Evolutionary conservation across 2,888 invertebrate species (phyloP).

Genomic region (Cactoblastis cactorum): DNA sequence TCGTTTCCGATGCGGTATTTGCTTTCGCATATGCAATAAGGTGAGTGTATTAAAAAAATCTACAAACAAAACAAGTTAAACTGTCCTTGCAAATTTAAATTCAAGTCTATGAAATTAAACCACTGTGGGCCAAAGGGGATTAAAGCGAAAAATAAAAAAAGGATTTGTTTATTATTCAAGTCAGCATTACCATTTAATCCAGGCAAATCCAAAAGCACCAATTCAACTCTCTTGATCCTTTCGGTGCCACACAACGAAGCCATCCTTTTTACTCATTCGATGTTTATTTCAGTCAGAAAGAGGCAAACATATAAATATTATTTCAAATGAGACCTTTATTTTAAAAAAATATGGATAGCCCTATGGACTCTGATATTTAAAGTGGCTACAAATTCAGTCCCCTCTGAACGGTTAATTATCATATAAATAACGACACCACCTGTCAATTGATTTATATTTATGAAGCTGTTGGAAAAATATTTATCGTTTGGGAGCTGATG

Average conservation of each 20-base stretch:
- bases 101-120: not conserved
- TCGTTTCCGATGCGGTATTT: constrained; percentile 97
- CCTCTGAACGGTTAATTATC: not conserved
- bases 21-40: constrained; percentile 94
- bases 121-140: not conserved
- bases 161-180: constrained; percentile 6
- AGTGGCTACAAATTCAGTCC: not conserved
- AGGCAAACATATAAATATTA: not conserved
- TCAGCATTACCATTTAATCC: constrained; percentile 11
- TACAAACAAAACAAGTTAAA: not conserved
- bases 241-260: not conserved
- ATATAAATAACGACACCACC: not conserved
- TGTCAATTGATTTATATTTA: constrained; percentile 5
- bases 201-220: not conserved
- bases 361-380: constrained; percentile 2
- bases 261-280: not conserved
- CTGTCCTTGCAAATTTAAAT: not conserved
- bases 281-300: not conserved
- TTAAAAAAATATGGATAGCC: not conserved
- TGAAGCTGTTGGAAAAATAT: not conserved
- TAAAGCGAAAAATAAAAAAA: not conserved
- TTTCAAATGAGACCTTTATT: constrained; percentile 1
- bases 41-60: constrained; percentile 57
- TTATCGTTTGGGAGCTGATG: not conserved
- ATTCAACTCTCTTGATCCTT: constrained; percentile 1